Percentiles rank a stretch among this genome's conserved stretches.
Conservation (phyloP, 1,140 invertebrate genomes). For the Tetramorium parvispinum region DNA sequence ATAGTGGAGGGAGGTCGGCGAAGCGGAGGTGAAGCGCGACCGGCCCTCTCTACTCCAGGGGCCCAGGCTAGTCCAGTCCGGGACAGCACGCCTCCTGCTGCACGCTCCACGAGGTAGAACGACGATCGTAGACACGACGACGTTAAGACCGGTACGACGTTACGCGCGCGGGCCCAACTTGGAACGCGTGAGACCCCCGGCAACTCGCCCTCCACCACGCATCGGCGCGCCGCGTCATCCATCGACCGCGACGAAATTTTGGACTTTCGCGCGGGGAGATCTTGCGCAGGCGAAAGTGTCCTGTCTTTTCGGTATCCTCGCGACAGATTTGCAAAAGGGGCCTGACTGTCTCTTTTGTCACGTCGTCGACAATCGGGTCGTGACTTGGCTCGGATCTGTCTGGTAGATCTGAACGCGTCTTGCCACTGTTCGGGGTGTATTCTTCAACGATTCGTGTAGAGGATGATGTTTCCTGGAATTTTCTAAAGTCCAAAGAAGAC, state of each 20-base stretch:
- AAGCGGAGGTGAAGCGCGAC: conserved; percentile 85
- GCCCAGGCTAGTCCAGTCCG: conserved; percentile 84
- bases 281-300: not conserved
- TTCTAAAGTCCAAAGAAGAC: not conserved
- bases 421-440: not conserved
- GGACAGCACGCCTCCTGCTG: conserved; percentile 86
- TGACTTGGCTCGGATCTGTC: conserved; percentile 2
- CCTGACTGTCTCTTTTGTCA: not conserved
- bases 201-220: conserved; percentile 46
- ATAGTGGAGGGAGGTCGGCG: conserved; percentile 75
- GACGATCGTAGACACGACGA: conserved; percentile 73
- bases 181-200: conserved; percentile 54
- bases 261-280: not conserved
- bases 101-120: conserved; percentile 84
- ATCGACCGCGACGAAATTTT: conserved; percentile 46
- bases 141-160: conserved; percentile 65
- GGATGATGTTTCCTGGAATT: conserved; percentile 4
- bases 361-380: conserved; percentile 25
- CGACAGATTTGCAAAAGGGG: not conserved
- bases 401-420: not conserved
- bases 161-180: conserved; percentile 62
- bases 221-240: conserved; percentile 35
- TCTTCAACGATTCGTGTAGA: conserved; percentile 2
- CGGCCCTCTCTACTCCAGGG: conserved; percentile 84
- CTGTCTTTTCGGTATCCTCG: not conserved